Evolutionary conservation across 37 sponge, comb jelly and placozoan species (phyloP), one percentile per base, ranked within the genome.

Genomic region (Chondrilla cf. caribensis): DNA sequence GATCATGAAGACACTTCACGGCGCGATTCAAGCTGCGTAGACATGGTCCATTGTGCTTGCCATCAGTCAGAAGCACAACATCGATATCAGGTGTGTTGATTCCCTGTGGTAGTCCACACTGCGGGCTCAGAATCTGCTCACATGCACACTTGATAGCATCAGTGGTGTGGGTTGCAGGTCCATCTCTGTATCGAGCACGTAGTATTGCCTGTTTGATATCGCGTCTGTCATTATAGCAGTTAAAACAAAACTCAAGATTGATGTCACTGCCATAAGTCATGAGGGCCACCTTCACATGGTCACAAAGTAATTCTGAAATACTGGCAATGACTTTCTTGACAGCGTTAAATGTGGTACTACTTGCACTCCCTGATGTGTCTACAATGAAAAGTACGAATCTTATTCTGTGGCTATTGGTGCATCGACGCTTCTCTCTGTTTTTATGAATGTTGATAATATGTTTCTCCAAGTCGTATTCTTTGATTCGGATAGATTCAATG

Each of bases 61-160:
- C 85, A 60, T 85, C 85, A 17, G 85, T 85, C 28, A 85, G 32
- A 9, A 70, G 43, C 14, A 85, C 79, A 8, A 85, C 85, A 65
- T 85, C 85, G 26, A 79, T 67, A 38, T 85, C 66, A 25, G 67
- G 60, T 25, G 62, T 29, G 19, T 7, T 37, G 51, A 68, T 31
- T 29, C 68, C 68, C 15, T 33, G 32, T 67, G 76, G 41, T 18
- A 85, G 57, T 33, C 79, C 79, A 41, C 85, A 85, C 24, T 32
- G 7, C 22, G 38, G 31, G 9, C 19, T 42, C 0, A 85, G 79
- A 22, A 85, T 35, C 9, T 18, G 19, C 28, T 85, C 54, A 62
- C 85, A 85, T n/a, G 65, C 85, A 79, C 85, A 85, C 47, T 67
- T 35, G 6, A 75, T 40, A 26, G 85, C 85, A 71, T 35, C 58